Base-by-base conservation (phyloP, 2,888 invertebrate genomes). In the Latheticus oryzae region DNA sequence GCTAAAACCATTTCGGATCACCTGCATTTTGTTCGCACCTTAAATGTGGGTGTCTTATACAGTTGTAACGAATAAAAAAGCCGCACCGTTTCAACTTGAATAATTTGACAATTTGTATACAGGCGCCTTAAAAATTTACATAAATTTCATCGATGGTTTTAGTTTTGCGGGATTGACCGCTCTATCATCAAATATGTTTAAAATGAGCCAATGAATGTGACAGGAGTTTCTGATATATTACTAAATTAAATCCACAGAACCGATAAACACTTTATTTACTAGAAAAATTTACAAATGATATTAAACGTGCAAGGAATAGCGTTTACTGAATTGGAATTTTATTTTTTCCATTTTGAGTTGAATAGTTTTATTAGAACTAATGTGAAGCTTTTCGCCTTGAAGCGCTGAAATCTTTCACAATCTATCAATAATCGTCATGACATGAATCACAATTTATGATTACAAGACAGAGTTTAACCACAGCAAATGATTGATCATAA, bases 41-140 rank as follows among this genome's bases (percentile, higher is more conserved):
- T 61, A 59, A 33, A 61, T 68, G 71, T 69, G 67, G 70, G 69
- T 62, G 66, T 65, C 60, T 66, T 68, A 68, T 68, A 63, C 65
- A 65, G 64, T 67, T 66, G 66, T 66, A 60, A 53, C 60, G 60
- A 63, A 66, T 67, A 68, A 65, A 64, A 58, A 12, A 45, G 32
- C 21, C 37, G 33, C 32, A 21, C 45, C 45, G 24, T 43, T 28
- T 15, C 28, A 13, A 57, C 32, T 53, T 55, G 59, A 58, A 62
- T 62, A 62, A 59, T 62, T 62, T 58, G 62, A 61, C 64, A 64
- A 64, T 64, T 64, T 64, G 62, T 62, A 61, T 61, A 59, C 60
- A 47, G 60, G 53, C 50, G 37, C 50, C 37, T 50, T 17, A 21
- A 19, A 7, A 4, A 50, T 45, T 45, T 32, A 32, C 45, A 45